phyloP scores from a whole-genome alignment of 2,888 invertebrate species.

The Erannis defoliaria region DNA sequence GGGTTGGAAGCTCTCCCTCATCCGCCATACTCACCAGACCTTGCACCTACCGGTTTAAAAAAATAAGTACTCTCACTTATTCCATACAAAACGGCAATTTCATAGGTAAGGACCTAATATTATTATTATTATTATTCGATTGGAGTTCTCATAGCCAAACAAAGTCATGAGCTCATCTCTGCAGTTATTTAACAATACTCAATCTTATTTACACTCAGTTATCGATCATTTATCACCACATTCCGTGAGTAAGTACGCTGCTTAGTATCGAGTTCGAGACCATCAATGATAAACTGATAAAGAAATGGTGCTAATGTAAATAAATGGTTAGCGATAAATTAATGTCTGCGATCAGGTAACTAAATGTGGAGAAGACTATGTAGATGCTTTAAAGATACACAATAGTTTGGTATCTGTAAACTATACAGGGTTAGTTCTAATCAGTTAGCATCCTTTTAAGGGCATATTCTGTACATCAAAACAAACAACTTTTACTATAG shows the following conservation, averaged over 20 bases:
- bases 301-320: conserved; percentile 85
- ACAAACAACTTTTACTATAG: too few species aligned
- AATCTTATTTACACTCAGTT: conserved; percentile 81
- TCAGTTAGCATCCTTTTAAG: too few species aligned
- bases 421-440: background rate
- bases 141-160: conserved; percentile 58
- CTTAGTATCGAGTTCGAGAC: conserved; percentile 73
- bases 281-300: conserved; percentile 83
- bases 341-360: conserved; percentile 62
- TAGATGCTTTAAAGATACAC: background rate
- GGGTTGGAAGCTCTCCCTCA: too few species aligned
- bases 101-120: too few species aligned
- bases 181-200: conserved; percentile 48
- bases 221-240: conserved; percentile 75
- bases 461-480: too few species aligned
- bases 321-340: conserved; percentile 82
- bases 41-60: too few species aligned
- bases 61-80: too few species aligned
- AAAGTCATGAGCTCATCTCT: conserved; percentile 53
- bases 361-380: conserved; percentile 55
- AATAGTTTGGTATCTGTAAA: background rate
- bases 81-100: too few species aligned
- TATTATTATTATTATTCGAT: conserved; percentile 47
- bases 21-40: too few species aligned
- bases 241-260: conserved; percentile 58